Conservation (phyloP, 2,797 vertebrate species). For the Gorsachius magnificus region DNA sequence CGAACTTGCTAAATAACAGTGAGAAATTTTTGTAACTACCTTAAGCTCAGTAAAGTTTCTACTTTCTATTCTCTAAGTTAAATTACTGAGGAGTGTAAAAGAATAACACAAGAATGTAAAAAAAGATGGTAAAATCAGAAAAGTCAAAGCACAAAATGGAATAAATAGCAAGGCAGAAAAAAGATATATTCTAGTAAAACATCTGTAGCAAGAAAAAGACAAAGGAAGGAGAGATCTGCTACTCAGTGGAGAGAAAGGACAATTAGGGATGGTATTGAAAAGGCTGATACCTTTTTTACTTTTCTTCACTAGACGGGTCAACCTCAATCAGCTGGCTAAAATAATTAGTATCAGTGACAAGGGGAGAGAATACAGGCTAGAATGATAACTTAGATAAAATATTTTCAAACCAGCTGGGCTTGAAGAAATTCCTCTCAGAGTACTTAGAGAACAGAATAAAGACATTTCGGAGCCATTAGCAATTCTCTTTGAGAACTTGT, state of each 20-base stretch:
- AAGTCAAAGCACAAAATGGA: not conserved
- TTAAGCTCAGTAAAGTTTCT: not conserved
- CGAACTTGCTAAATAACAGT: not conserved
- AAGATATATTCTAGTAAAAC: not conserved
- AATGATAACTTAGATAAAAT: not conserved
- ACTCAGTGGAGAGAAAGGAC: not conserved
- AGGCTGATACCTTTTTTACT: not conserved
- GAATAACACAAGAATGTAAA: not conserved
- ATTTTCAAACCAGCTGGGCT: not conserved
- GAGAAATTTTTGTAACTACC: not conserved
- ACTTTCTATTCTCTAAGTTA: not conserved
- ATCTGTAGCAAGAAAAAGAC: not conserved
- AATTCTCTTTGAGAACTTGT: conserved; percentile 5
- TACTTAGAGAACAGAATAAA: not conserved
- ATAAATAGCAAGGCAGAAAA: not conserved
- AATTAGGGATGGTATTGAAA: not conserved
- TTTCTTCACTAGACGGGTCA: not conserved
- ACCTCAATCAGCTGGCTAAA: not conserved
- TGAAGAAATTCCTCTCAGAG: not conserved
- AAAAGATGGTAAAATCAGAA: not conserved
- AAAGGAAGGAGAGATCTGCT: not conserved
- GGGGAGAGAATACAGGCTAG: not conserved
- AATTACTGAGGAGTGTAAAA: not conserved
- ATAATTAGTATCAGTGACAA: not conserved
- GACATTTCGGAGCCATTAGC: not conserved